phyloP scores from a whole-genome alignment of 2,888 invertebrate genomes.

The Mactromeris polynyma region DNA sequence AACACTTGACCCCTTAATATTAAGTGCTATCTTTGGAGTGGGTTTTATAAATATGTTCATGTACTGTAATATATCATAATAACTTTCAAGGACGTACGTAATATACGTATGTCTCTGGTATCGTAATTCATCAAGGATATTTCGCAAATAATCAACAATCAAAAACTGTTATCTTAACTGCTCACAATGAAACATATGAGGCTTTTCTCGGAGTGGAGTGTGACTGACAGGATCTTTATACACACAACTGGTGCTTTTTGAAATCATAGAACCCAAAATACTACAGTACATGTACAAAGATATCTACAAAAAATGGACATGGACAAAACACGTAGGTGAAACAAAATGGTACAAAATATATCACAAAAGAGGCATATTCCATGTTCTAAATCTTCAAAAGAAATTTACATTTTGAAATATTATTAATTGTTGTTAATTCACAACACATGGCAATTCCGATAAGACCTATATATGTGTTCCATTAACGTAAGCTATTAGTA shows the following conservation, averaged over 20 bases:
- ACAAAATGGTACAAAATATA: no score
- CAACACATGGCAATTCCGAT: not conserved
- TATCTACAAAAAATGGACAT: no score
- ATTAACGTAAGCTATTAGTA: not conserved
- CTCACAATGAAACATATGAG: no score
- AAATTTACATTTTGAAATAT: not conserved
- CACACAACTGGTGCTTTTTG: no score
- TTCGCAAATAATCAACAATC: not conserved
- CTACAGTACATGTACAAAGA: no score
- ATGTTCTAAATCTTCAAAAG: no score
- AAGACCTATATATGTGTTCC: not conserved
- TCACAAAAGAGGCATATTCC: no score
- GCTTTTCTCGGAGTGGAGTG: no score
- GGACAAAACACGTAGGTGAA: no score
- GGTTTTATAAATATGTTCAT: not conserved
- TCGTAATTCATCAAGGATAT: not conserved
- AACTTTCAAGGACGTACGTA: not conserved
- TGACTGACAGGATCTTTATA: no score
- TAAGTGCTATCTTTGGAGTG: not conserved
- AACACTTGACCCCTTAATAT: constrained; percentile 28
- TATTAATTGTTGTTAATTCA: not conserved
- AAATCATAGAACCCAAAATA: no score
- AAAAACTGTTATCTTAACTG: not conserved
- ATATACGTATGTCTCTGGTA: not conserved
- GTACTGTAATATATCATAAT: not conserved